These are phyloP conservation scores for Nanorana parkeri DNA, from an alignment of 2,113 vertebrate species.

Conservation along the genomic window DNA sequence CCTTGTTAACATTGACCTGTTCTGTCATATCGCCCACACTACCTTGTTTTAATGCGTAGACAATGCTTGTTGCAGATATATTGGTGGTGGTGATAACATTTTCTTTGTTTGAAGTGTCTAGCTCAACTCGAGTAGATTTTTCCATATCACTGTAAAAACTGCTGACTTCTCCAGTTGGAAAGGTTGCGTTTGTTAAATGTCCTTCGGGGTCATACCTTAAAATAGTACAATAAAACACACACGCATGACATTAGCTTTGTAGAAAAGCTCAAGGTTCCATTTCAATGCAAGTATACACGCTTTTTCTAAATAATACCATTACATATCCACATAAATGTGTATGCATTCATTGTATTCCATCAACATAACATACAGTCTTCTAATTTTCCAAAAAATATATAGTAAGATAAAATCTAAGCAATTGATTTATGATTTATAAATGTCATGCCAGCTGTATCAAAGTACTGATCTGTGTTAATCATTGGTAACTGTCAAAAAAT, in stretches of 20 bases:
- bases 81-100: slow-evolving; percentile 92
- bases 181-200: slow-evolving; percentile 90
- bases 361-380: no score
- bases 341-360: no score
- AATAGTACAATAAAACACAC: slow-evolving; percentile 57
- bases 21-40: slow-evolving; percentile 42
- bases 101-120: slow-evolving; percentile 87
- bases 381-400: no score
- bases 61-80: slow-evolving; percentile 89
- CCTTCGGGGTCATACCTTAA: slow-evolving; percentile 89
- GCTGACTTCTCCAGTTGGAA: slow-evolving; percentile 91
- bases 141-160: slow-evolving; percentile 91
- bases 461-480: no score
- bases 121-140: slow-evolving; percentile 87
- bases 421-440: no score
- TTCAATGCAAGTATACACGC: background rate
- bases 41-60: slow-evolving; percentile 95
- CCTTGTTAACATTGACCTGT: background rate
- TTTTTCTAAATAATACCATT: no score
- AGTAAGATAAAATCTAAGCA: no score
- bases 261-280: background rate
- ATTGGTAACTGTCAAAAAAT: no score
- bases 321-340: no score
- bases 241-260: background rate
- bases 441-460: no score